Base-by-base conservation (phyloP, 2,888 invertebrate genomes). In the Strigamia maritima region DNA sequence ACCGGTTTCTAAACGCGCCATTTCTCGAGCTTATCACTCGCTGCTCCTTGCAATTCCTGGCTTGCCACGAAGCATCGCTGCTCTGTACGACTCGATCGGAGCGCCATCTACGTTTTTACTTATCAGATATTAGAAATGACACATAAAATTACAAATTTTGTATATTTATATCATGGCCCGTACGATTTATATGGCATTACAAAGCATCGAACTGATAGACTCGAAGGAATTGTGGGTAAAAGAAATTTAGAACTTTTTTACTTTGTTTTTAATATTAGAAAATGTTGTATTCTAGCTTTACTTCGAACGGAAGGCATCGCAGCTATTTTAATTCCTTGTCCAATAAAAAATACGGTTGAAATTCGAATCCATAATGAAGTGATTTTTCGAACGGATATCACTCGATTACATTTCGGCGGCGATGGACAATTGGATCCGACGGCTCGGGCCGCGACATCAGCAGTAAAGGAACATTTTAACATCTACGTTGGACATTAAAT, bases 351-450 rank as follows among this genome's bases (percentile, higher is more conserved):
- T 10, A 24, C n/a, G 19, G 76, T 76, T 8, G 76, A 76, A 76
- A 38, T 76, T 16, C 10, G 31, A 35, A 76, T 76, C 14, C 31
- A 76, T 10, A 16, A 19, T 14, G 76, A 76, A 76, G 38, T 40
- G 0, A 76, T 76, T n/a, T 76, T 76, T 16, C 76, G 38, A 6
- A n/a, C 35, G 2, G 12, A 76, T 1, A 76, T 76, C 3, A 49
- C 49, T 2, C 49, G 6, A 1, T 19, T 49, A 3, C 19, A 49
- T 7, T 35, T 76, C 31, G 38, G 22, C 40, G 76, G 76, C 31
- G 76, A 76, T 19, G 76, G 76, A 2, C 16, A 76, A 76, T 35
- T 76, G 24, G 76, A 76, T 38, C 76, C 38, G 14, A 28, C 49
- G 49, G 49, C 49, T 16, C 19, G 6, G 1, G 49, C 49, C 6